Evolutionary conservation across 2,888 invertebrate species (phyloP), one percentile per base, ranked within the genome.

Genomic region (Agrotis exclamationis): DNA sequence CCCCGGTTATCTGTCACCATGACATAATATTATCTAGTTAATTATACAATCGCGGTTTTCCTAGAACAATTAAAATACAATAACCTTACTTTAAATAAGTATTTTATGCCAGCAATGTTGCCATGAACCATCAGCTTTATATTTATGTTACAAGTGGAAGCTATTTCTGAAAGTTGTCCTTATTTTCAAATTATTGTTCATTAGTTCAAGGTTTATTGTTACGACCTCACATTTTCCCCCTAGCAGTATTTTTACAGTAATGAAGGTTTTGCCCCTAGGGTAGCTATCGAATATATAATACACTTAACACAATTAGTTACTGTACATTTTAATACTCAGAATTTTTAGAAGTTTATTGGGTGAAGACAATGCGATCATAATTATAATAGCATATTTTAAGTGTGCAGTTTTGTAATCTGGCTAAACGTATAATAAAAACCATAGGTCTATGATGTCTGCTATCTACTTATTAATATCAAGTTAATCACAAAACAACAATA

Each of bases 161-260:
- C 69, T 48, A 66, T 77, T 82, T 79, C 74, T 70, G 57, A 63
- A 78, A 70, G 70, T 71, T 68, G 70, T 63, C 68, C 66, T 70
- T 56, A 69, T 22, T 80, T 56, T 69, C 6, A 66, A 76, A 70
- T 76, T 76, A 70, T 76, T 76, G 64, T 71, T 76, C 58, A 70
- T 65, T 77, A 64, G 67, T 73, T 65, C 65, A 65, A 69, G 56
- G 65, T 57, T 69, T 69, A 69, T 57, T 47, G 24, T 65, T 57
- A 45, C 45, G 67, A 18, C 53, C 33, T 68, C 14, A 53, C 63
- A 33, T 63, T 68, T 68, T 63, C 53, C 53, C 53, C 28, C 22
- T 33, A 67, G 24, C 63, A 53, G 13, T 62, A 51, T 51, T 67
- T 67, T 67, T 45, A 63, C 28, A 28, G 44, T 53, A 45, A 44